Conservation (phyloP, 2,113 vertebrate species). For the Trichechus manatus region DNA sequence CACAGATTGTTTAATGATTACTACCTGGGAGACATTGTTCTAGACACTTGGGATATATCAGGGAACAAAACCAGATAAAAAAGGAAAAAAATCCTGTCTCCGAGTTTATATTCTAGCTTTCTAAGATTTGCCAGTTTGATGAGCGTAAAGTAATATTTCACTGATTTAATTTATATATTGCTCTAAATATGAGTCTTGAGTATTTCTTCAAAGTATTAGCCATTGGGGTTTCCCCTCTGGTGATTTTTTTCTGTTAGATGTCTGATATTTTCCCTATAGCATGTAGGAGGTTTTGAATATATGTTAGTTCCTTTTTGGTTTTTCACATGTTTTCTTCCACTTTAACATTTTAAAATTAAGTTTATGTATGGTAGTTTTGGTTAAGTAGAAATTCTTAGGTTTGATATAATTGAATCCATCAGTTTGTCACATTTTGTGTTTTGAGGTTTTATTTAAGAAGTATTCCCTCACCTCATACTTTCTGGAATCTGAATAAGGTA, state of each 20-base stretch:
- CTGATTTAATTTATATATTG: background rate
- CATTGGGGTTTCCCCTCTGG: background rate
- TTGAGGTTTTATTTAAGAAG: background rate
- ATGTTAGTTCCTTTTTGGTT: background rate
- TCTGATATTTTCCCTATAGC: background rate
- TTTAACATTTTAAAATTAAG: background rate
- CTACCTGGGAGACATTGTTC: background rate
- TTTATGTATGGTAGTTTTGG: background rate
- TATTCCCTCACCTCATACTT: background rate
- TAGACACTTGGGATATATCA: background rate
- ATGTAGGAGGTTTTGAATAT: background rate
- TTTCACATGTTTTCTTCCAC: background rate
- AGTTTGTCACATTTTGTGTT: background rate
- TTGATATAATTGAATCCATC: background rate
- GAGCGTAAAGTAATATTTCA: background rate
- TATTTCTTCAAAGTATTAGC: background rate
- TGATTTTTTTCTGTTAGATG: background rate
- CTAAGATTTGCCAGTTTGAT: background rate
- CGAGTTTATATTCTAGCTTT: background rate
- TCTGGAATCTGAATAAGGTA: background rate
- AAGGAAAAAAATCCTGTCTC: background rate
- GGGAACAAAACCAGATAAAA: background rate
- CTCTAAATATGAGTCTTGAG: background rate
- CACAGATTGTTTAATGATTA: background rate
- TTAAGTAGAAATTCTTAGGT: background rate